These are phyloP conservation scores for Capromys pilorides DNA, from an alignment of 2,797 vertebrate genomes.

Conservation along the genomic window DNA sequence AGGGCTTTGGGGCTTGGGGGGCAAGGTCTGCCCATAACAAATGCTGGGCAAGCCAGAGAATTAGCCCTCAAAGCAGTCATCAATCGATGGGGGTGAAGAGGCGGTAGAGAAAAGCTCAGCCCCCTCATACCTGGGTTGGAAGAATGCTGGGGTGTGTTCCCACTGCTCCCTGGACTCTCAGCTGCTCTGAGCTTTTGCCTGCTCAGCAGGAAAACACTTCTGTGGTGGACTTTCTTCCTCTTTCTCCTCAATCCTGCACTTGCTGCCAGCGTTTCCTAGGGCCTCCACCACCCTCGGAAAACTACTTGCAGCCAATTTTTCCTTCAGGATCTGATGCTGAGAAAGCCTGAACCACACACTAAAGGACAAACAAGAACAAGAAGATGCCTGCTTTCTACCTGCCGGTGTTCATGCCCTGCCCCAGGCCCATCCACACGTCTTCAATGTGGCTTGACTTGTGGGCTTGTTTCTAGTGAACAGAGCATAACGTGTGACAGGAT, in stretches of 20 bases:
- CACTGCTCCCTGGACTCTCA: background rate
- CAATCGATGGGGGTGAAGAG: background rate
- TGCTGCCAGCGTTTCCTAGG: constrained; percentile 4
- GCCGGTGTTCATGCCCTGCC: background rate
- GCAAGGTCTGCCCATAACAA: background rate
- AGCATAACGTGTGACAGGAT: background rate
- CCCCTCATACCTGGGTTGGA: background rate
- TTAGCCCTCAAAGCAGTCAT: background rate
- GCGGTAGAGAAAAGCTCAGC: background rate
- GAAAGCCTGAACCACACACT: background rate
- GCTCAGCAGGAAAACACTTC: background rate
- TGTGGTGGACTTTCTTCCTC: background rate
- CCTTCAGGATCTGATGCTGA: background rate
- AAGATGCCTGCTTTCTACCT: background rate
- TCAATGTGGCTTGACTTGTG: background rate
- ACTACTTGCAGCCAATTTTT: background rate
- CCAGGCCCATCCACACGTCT: background rate
- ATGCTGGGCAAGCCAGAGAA: background rate
- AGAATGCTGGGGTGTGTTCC: background rate
- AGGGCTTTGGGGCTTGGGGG: too few species aligned
- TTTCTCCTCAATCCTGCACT: background rate
- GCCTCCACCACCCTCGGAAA: background rate
- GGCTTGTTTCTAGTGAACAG: background rate
- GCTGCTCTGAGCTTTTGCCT: background rate
- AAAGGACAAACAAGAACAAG: background rate